These are phyloP conservation scores for Lasioglossum lativentre DNA, from an alignment of 2,888 invertebrate species.

Conservation along the genomic window DNA sequence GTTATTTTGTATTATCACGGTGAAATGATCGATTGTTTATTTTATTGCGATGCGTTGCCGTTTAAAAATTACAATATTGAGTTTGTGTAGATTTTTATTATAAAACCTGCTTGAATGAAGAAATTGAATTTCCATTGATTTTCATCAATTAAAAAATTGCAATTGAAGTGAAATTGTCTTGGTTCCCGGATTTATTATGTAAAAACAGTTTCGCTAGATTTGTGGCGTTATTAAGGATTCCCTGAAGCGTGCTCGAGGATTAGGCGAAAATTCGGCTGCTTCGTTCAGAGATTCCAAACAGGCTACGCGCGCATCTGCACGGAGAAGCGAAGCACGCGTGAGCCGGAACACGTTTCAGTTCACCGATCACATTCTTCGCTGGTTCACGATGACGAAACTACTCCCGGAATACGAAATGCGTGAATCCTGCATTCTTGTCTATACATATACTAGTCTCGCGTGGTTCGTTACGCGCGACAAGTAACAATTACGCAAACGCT, in stretches of 20 bases:
- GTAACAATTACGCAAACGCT: background rate
- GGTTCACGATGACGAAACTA: slow-evolving; percentile 38
- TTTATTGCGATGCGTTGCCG: background rate
- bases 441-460: background rate
- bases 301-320: background rate
- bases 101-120: background rate
- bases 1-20: background rate
- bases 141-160: background rate
- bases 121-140: background rate
- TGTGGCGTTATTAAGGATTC: background rate
- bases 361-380: slow-evolving; percentile 34
- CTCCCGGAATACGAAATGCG: slow-evolving; percentile 16
- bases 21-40: too few species aligned
- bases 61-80: background rate
- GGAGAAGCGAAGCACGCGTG: slow-evolving; percentile 30
- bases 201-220: background rate
- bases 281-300: background rate
- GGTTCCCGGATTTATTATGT: background rate
- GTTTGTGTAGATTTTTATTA: background rate
- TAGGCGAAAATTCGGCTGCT: background rate
- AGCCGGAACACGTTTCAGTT: slow-evolving; percentile 43
- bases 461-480: background rate
- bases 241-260: background rate
- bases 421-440: slow-evolving; percentile 2
- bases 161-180: background rate